Base-by-base conservation (phyloP, 2,113 vertebrate species). In the Varanus komodoensis region DNA sequence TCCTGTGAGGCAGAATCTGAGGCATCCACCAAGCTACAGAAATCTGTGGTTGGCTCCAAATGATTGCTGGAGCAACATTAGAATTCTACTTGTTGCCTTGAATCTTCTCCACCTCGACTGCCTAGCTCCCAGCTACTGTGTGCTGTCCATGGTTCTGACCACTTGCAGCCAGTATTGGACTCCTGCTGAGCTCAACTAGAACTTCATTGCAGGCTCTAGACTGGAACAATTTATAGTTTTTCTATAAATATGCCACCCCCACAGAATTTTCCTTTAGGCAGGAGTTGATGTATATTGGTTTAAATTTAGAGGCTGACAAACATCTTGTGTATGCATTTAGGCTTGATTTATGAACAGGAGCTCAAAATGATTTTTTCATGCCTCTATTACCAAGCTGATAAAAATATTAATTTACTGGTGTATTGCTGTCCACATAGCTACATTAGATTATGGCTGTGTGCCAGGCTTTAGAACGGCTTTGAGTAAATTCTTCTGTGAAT, bases 341-440 rank as follows among this genome's bases (percentile, higher is more conserved):
- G 25, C 1, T 8, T 84, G 38, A 71, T 84, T 84, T 84, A 69
- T 69, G 64, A 61, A 57, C 25, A 77, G 85, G 73, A 44, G 61
- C 27, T 15, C 11, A 32, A 87, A 87, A 87, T 38, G n/a, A 75
- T 77, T 64, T 87, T 87, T 77, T 44, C 54, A 61, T 78, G 73
- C 71, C 17, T 61, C 74, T 19, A 44, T 77, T 77, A 75, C 25
- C 19, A 87, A 77, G 34, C 34, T 6, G 74, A 87, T 87, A 87
- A 77, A 64, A 75, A 57, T 25, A 74, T n/a, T 74, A 61, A 77
- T 87, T 87, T 87, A 87, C n/a, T 61, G 54, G 27, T n/a, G 27
- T 73, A 75, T 27, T 77, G 9, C 32, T 44, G 3, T 87, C 73
- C 73, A 14, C 17, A 77, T 78, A 77, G 73, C n/a, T 44, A 64